Base-by-base conservation (phyloP, 1,140 invertebrate species). In the Drosophila ficusphila region DNA sequence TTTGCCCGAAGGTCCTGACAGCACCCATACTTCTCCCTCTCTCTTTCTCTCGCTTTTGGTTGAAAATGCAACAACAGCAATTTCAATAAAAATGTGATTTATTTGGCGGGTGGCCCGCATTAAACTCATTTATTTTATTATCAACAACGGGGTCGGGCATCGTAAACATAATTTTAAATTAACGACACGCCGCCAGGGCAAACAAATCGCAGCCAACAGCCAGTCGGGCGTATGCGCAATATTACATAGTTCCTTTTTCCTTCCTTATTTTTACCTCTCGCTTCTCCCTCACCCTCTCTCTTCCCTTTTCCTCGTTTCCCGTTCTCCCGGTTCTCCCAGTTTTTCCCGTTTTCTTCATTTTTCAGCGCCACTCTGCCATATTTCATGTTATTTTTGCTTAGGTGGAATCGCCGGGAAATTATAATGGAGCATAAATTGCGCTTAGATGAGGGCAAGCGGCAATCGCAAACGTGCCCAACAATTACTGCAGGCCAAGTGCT, bases 111-210 rank as follows among this genome's bases (percentile, higher is more conserved):
- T 33, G 47, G 46, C 38, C 69, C 39, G 67, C 47, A 62, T 73
- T 73, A 73, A 75, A 74, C 60, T 65, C 71, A 74, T 75, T 75
- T 75, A 74, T 75, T 74, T 75, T 75, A 75, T 75, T 75, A 75
- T 74, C 70, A 75, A 74, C 70, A 57, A 56, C 46, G 71, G 44
- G 49, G 56, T 54, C 33, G 60, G 69, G 69, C 69, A 61, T 64
- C 71, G 60, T 65, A 75, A 75, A 75, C 71, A 75, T 75, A 74
- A 75, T 75, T 74, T 75, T 75, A 74, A 75, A 75, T 75, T 75
- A 74, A 74, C 71, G 71, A 74, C 69, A 62, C 61, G 61, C 64
- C 64, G 68, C 69, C 68, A 52, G 46, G 67, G 38, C 69, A 71
- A 72, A 72, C 69, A 72, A 74, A 73, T 74, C 70, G 70, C 57